Percentiles rank a stretch among this genome's conserved stretches.
These are phyloP conservation scores for Mimumesa dahlbomi DNA, from an alignment of 2,888 invertebrate species.

Conservation along the genomic window DNA sequence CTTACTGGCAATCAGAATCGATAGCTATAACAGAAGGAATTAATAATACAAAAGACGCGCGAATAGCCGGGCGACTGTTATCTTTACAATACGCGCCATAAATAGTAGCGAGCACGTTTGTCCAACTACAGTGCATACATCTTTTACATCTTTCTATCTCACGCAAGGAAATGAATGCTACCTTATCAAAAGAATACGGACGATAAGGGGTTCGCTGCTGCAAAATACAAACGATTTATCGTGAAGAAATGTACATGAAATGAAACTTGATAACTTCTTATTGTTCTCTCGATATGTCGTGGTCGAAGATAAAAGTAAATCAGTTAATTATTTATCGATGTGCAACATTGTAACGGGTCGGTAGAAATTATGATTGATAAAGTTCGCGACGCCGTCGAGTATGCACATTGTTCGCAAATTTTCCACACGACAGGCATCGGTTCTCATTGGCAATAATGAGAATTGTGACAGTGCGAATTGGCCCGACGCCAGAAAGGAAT, in stretches of 20 bases:
- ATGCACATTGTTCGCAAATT: neutral
- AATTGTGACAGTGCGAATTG: neutral
- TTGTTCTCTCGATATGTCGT: too few relatives aligned
- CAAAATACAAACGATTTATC: neutral
- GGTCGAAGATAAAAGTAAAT: too few relatives aligned
- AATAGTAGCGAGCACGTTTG: too few relatives aligned
- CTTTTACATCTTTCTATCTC: neutral
- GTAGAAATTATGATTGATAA: too few relatives aligned
- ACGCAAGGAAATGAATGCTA: neutral
- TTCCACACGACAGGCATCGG: neutral
- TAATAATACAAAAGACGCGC: too few relatives aligned
- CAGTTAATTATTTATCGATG: too few relatives aligned
- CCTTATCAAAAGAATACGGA: neutral
- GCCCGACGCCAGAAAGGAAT: constrained; percentile 3
- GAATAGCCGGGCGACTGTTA: too few relatives aligned
- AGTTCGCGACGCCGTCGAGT: neutral
- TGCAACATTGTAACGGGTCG: too few relatives aligned
- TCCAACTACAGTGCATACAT: neutral
- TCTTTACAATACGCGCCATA: too few relatives aligned
- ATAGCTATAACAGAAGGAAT: neutral
- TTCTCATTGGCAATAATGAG: constrained; percentile 1
- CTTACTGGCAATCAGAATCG: neutral
- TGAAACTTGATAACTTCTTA: too few relatives aligned
- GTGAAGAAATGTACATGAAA: neutral
- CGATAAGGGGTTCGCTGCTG: neutral